Base-by-base conservation (phyloP, 1,140 invertebrate genomes). In the Temnothorax longispinosus region DNA sequence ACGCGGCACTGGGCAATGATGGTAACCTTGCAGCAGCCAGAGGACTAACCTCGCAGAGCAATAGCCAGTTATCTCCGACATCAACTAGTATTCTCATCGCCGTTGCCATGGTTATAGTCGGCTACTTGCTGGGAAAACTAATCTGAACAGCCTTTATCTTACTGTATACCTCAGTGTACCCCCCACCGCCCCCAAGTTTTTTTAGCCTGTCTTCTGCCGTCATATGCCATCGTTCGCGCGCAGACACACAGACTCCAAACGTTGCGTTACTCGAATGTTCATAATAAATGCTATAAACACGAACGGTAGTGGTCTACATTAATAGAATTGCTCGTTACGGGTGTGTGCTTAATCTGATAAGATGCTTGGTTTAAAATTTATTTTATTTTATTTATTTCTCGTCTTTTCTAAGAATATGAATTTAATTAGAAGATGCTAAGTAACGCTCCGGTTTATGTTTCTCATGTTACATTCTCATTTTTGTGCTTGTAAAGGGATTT, bases 121-220 rank as follows among this genome's bases (percentile, higher is more conserved):
- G 95, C 85, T 95, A 94, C 90, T 89, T 95, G 47, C 78, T 95
- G 89, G 95, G 94, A 80, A 95, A 95, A 94, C 78, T 95, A 71
- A 94, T 95, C 92, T 95, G 94, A 95, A 92, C 91, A 92, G 87
- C 91, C 91, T 91, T 90, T 87, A 89, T 84, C 87, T 90, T 89
- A 91, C 71, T 86, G 85, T 92, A 90, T 91, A 89, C 88, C 88
- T 92, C 89, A 90, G 92, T 92, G 89, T 88, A 92, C 87, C 89
- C 89, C 91, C 90, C 91, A 90, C 76, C 89, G 77, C 82, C 91
- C 88, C 88, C 88, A 80, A 91, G 89, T 93, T 92, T 94, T 94
- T 91, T 94, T 95, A 92, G 93, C 88, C 91, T 93, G 92, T 87
- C 88, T 87, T 88, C 91, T 90, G 87, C 92, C 90, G 91, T 93